These are phyloP conservation scores for Myanophis thanlyinensis DNA, from an alignment of 2,113 vertebrate species.

Conservation along the genomic window DNA sequence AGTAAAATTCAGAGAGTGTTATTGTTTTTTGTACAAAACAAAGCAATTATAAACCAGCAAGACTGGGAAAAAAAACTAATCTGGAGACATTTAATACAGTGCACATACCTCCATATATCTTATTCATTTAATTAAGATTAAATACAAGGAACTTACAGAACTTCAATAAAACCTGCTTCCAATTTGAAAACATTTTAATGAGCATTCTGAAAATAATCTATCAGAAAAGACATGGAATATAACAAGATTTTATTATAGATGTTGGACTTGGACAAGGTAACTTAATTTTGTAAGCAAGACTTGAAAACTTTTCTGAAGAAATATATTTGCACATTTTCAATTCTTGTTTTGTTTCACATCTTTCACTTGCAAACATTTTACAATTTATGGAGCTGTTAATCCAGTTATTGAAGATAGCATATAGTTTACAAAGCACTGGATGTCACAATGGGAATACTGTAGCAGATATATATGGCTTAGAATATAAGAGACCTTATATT, in stretches of 20 bases:
- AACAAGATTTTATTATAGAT: constrained; percentile 21
- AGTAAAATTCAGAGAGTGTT: neutral
- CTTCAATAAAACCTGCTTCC: constrained; percentile 1
- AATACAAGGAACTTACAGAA: neutral
- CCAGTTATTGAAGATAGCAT: constrained; percentile 50
- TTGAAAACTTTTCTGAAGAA: constrained; percentile 51
- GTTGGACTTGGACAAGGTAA: neutral
- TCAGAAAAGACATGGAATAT: neutral
- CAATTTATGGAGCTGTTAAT: constrained; percentile 40
- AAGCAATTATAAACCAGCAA: neutral
- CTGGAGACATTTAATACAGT: neutral
- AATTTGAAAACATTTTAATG: neutral
- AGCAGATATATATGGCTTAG: constrained; percentile 12
- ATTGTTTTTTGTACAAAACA: neutral
- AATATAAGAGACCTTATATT: neutral
- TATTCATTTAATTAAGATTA: neutral
- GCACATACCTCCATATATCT: neutral
- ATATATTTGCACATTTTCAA: constrained; percentile 3
- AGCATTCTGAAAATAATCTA: neutral
- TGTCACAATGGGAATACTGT: neutral
- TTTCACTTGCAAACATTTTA: constrained; percentile 53
- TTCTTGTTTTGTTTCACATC: constrained; percentile 35
- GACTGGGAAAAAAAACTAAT: neutral
- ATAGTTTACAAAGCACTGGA: constrained; percentile 32
- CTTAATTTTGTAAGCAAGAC: constrained; percentile 28